Evolutionary conservation across 2,113 vertebrate genomes (phyloP), one percentile per base, ranked within the genome.

Genomic region (Camelus bactrianus): DNA sequence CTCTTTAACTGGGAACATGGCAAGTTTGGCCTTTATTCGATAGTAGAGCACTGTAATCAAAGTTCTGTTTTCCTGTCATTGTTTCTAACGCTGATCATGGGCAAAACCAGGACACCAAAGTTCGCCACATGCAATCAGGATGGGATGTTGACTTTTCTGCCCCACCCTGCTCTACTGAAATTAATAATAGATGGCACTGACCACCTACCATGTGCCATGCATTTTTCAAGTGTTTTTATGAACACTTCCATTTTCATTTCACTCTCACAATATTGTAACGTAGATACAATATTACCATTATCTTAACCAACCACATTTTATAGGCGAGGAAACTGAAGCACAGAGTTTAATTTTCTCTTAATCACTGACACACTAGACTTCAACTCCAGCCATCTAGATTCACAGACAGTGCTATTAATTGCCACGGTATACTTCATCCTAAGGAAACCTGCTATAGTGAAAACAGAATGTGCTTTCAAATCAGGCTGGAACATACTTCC

Each of bases 1-100:
- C 60, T 91, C 73, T 72, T 91, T 86, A 96, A 95, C n/a, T 86
- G 62, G 79, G 88, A 98, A 95, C 76, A 92, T 69, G 97, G 67
- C 91, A 97, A 76, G 8, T 54, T 0, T 96, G 80, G 38, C 72
- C 93, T 98, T 97, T 91, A 91, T 98, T 97, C 82, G 3, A 76
- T 50, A 96, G 76, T 82, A 52, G 56, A 58, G 20, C 13, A 67
- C 35, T 93, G 15, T 64, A 82, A 38, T 77, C 15, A 95, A 90
- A 90, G 35, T 12, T 94, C 12, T 93, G 2, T 56, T 93, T 95
- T 89, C 38, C 48, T 86, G 9, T 58, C 16, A 82, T 83, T 95
- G 26, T 97, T 79, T 94, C 48, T 32, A 93, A 84, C 15, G 12
- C 3, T 50, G 15, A 73, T 64, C 5, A 32, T 76, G 30, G 20